Base-by-base conservation (phyloP, 2,113 vertebrate genomes). In the Sebastes schlegelii region DNA sequence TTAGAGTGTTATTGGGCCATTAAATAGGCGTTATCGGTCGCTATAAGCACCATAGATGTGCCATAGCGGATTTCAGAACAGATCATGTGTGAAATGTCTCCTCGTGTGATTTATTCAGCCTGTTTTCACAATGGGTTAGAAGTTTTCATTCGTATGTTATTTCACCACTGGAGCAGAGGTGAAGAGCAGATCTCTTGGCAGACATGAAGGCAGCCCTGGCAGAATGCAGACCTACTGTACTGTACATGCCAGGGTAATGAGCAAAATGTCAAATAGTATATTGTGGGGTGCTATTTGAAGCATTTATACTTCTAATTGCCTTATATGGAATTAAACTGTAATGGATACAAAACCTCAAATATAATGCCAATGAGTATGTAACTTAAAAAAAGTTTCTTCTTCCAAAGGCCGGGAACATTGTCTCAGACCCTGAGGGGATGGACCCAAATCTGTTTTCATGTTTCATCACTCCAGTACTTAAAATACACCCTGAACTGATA, bases 401-500 rank as follows among this genome's bases (percentile, higher is more conserved):
- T 85, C 12, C 11, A 69, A 62, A 62, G 64, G 10, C 2, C 61
- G 48, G 26, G 26, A 69, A 84, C 68, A 76, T 61, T 74, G 80
- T 80, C 80, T 74, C n/a, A 68, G 43, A 76, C 46, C 77, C 78
- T 70, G 8, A 34, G 84, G 89, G 70, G 66, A 83, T 19, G 51
- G 57, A 68, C 54, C 63, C 34, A 34, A 9, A 26, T 71, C 65
- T 68, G 74, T 85, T 91, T 90, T 81, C 43, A 68, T 89, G 85
- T 74, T 75, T 87, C 68, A 89, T 76, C 70, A 58, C 83, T 61
- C 34, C 64, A 21, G 80, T 86, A 26, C 26, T 85, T 88, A 80
- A 90, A 89, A 90, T 84, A 82, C 43, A 75, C 48, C 76, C 89
- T 73, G 40, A 48, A 8, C 48, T 57, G 78, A 81, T 77, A 88